These are phyloP conservation scores for Porites australiensis DNA, from an alignment of 64 coral and sea anemone species.

Conservation along the genomic window DNA sequence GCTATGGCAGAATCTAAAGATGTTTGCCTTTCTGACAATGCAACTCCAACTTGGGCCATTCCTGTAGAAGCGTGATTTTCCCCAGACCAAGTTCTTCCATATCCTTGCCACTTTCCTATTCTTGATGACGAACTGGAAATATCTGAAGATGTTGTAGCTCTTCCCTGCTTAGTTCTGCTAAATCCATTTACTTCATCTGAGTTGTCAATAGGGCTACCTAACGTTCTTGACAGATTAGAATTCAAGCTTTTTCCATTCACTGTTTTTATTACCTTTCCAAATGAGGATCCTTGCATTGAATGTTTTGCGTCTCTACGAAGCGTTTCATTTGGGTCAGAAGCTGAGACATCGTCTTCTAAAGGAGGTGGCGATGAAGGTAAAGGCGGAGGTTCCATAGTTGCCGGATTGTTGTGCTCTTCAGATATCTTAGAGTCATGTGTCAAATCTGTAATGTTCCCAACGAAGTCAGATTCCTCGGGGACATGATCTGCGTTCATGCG, in stretches of 20 bases:
- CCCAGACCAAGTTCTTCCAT: neutral
- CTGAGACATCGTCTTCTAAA: slow-evolving; percentile 5
- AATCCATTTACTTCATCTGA: neutral
- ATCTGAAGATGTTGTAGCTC: neutral
- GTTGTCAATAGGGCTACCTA: neutral
- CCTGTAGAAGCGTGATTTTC: neutral
- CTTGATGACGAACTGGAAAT: slow-evolving; percentile 19
- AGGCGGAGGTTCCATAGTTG: slow-evolving; percentile 9
- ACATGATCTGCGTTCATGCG: neutral
- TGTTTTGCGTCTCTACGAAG: neutral
- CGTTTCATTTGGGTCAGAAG: neutral
- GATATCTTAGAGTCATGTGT: neutral
- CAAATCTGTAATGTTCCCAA: neutral
- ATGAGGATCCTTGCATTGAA: neutral
- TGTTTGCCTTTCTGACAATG: neutral
- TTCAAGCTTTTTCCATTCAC: neutral
- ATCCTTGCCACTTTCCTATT: slow-evolving; percentile 29
- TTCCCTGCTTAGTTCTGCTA: neutral
- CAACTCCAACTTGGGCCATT: neutral
- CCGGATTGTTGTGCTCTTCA: neutral
- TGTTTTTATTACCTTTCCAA: neutral
- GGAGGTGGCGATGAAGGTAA: slow-evolving; percentile 18
- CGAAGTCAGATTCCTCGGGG: neutral
- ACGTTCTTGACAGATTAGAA: slow-evolving; percentile 31
- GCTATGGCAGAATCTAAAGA: slow-evolving; percentile 31